Conservation (phyloP, 1,140 invertebrate species). For the Plectrocnemia conspersa region DNA sequence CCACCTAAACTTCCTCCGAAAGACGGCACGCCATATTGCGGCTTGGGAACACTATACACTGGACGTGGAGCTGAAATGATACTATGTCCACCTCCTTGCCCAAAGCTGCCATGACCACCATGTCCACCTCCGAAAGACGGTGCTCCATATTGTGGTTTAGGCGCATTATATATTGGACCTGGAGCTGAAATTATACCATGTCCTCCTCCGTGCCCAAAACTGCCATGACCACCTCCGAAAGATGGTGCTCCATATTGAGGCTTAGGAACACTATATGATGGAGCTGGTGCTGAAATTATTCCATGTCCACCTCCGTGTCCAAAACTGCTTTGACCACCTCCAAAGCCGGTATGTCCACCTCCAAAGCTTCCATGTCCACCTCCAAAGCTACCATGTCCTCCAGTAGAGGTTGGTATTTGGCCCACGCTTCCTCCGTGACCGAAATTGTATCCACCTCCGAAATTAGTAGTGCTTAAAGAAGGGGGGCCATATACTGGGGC, state of each 20-base stretch:
- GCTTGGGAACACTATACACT: conserved; percentile 24
- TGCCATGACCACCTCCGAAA: conserved; percentile 39
- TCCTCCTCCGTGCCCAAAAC: conserved; percentile 38
- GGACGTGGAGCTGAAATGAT: conserved; percentile 44
- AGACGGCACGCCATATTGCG: conserved; percentile 31
- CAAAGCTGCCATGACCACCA: conserved; percentile 23
- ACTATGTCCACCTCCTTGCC: conserved; percentile 20
- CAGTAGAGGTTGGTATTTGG: no score
- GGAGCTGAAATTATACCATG: no score
- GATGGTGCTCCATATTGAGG: conserved; percentile 32
- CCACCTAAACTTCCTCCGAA: conserved; percentile 29
- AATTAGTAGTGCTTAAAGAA: conserved; percentile 37
- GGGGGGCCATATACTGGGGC: conserved; percentile 22
- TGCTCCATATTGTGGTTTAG: conserved; percentile 47
- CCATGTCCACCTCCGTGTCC: no score
- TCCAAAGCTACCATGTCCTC: conserved; percentile 20
- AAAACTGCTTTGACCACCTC: conserved; percentile 28
- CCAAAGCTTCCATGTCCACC: conserved; percentile 23
- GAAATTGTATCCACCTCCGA: conserved; percentile 35
- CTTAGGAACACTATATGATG: conserved; percentile 27
- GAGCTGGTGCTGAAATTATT: conserved; percentile 44
- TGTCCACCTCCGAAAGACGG: conserved; percentile 37
- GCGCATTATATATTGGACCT: no score
- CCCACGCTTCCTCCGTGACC: conserved; percentile 24
- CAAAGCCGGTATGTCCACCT: conserved; percentile 20